A percentile compares a stretch with the other conserved stretches of the same genome.
These are phyloP conservation scores for Megaleporinus macrocephalus DNA, from an alignment of 2,113 vertebrate genomes.

Conservation along the genomic window DNA sequence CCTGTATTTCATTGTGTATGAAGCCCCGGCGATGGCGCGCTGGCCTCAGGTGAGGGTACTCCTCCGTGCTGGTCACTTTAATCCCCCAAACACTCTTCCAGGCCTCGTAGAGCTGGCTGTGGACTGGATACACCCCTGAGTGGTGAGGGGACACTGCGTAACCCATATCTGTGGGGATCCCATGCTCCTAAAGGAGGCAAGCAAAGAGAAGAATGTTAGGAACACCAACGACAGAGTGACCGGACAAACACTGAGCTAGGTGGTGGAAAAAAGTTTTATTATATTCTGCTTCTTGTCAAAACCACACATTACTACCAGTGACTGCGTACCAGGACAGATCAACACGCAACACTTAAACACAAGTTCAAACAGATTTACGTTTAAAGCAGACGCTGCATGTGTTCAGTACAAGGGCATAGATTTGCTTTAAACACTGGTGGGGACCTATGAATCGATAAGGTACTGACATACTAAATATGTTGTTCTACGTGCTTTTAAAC, in stretches of 20 bases:
- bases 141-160: slow-evolving; percentile 97
- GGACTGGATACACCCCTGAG: slow-evolving; percentile 96
- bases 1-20: slow-evolving; percentile 92
- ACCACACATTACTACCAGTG: too few relatives aligned
- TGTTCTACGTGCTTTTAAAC: too few relatives aligned
- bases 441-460: too few relatives aligned
- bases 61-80: slow-evolving; percentile 96
- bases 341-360: too few relatives aligned
- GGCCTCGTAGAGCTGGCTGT: slow-evolving; percentile 95
- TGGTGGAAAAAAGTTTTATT: not conserved
- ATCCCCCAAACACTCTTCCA: slow-evolving; percentile 96
- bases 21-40: slow-evolving; percentile 95
- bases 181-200: slow-evolving; percentile 85
- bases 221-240: not conserved
- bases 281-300: not conserved
- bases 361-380: too few relatives aligned
- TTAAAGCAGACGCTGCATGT: too few relatives aligned
- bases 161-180: slow-evolving; percentile 95
- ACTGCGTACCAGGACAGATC: too few relatives aligned
- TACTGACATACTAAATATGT: too few relatives aligned
- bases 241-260: not conserved
- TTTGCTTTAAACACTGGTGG: too few relatives aligned
- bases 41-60: slow-evolving; percentile 94
- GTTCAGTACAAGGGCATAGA: too few relatives aligned
- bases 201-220: not conserved